Base-by-base conservation (phyloP, 2,888 invertebrate species). In the Margaritifera margaritifera region DNA sequence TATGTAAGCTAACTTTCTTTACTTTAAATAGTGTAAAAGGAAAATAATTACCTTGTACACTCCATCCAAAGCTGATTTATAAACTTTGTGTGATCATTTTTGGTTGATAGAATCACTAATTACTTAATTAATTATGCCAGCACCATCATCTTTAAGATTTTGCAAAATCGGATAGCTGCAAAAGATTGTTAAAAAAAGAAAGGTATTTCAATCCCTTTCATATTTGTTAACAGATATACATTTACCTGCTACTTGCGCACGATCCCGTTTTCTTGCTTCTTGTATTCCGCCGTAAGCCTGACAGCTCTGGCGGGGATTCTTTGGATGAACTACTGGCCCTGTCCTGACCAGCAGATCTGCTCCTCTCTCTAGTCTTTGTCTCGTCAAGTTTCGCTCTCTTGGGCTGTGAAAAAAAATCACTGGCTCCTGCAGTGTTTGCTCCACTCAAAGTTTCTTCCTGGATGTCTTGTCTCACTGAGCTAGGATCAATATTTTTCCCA, bases 191-290 rank as follows among this genome's bases (percentile, higher is more conserved):
- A 11, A 42, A 42, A 11, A 42, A 42, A 42, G 42, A 42, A 42
- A 42, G 11, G 42, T 42, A 42, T 42, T 42, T n/a, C n/a, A n/a
- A n/a, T n/a, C n/a, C n/a, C n/a, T n/a, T 42, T 8, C 42, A 42
- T n/a, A 50, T 50, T 42, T 55, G 52, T 53, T 42, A 42, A 42
- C 4, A 62, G 51, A 22, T 27, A 22, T 18, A 50, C n/a, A 69
- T 77, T 70, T 69, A 84, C 86, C 92, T 92, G 87, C 92, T 92
- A 84, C 92, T 92, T 75, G 93, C 92, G 90, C 93, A 93, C 87
- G 93, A 92, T 90, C 94, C 93, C 93, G 94, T 93, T 79, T 85
- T 86, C 79, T 80, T 85, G 76, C 69, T 74, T 64, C 81, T 73
- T 25, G 74, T 74, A 68, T 80, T 81, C 79, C 81, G 83, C 79